These are phyloP conservation scores for Fopius arisanus DNA, from an alignment of 1,140 invertebrate species.

Conservation along the genomic window DNA sequence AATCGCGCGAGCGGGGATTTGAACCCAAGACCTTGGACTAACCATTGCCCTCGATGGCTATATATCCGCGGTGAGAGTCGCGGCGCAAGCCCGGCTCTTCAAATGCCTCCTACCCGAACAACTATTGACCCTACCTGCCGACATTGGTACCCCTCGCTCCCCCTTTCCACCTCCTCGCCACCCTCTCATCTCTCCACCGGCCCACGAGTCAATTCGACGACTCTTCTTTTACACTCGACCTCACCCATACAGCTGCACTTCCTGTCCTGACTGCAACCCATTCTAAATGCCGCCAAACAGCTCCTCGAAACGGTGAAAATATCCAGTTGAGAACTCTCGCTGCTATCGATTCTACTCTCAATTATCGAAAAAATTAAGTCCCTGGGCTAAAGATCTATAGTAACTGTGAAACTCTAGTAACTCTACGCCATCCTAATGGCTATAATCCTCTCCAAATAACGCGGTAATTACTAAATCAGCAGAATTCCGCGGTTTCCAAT, in stretches of 20 bases:
- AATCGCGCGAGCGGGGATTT: conserved; percentile 46
- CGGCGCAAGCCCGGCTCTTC: background rate
- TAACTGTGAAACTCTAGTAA: too few species aligned
- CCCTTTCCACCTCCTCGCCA: conserved; percentile 16
- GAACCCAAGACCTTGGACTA: conserved; percentile 64
- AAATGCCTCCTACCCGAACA: conserved; percentile 28
- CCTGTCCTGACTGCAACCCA: background rate
- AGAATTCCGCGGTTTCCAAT: too few species aligned
- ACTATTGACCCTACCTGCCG: conserved; percentile 36
- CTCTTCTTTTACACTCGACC: conserved; percentile 11
- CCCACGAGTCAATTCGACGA: background rate
- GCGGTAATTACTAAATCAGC: too few species aligned
- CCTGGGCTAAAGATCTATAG: too few species aligned
- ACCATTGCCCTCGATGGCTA: conserved; percentile 65
- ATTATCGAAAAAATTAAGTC: background rate
- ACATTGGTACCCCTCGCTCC: background rate
- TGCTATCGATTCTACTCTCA: background rate
- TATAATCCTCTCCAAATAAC: too few species aligned
- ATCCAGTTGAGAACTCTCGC: background rate
- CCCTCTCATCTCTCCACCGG: background rate
- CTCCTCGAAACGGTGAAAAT: background rate
- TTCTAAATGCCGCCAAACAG: conserved; percentile 11
- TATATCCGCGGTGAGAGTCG: conserved; percentile 43
- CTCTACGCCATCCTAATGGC: too few species aligned
- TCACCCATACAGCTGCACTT: conserved; percentile 1